Evolutionary conservation across 1,140 invertebrate species (phyloP), one percentile per base, ranked within the genome.

Genomic region (Aethina tumida): DNA sequence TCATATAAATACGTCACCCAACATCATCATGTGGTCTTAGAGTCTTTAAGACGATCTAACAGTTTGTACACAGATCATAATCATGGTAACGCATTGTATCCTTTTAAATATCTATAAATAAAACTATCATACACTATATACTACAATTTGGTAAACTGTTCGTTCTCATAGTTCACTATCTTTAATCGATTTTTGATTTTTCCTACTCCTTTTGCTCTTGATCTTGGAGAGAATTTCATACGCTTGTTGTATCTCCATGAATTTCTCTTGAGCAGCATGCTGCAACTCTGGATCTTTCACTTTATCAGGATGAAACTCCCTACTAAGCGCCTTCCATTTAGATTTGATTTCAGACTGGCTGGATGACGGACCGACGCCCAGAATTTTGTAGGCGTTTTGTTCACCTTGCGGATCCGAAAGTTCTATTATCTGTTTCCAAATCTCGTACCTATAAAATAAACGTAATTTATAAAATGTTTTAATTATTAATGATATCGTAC

Each of bases 281-380:
- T 71, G 66, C 39, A 77, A 70, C 0, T 65, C 61, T 1, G 73
- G 69, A 47, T 86, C 81, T 58, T 85, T 84, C 3, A 83, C 77
- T 63, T 90, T 92, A 53, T 97, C 93, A 0, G 93, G 93, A 68
- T 97, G 93, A 63, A 81, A 80, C 59, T 91, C 79, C n/a, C 81
- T 75, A 0, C 87, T 90, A 0, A 97, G 63, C 19, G 72, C 69
- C 29, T 87, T 63, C 77, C 89, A 97, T 35, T 68, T 75, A 0
- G 76, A 54, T 1, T 83, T 90, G 3, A 97, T 89, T 55, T 94
- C 84, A 29, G 82, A 74, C 58, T 94, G 86, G 15, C 79, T 81
- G 0, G 89, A 77, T 1, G 76, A 77, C 26, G 74, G 71, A 10
- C 75, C 68, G 0, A 97, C 54, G 1, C 73, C 84, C 1, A 97